Conservation (phyloP, 2,797 vertebrate genomes). For the Moxostoma hubbsi region DNA sequence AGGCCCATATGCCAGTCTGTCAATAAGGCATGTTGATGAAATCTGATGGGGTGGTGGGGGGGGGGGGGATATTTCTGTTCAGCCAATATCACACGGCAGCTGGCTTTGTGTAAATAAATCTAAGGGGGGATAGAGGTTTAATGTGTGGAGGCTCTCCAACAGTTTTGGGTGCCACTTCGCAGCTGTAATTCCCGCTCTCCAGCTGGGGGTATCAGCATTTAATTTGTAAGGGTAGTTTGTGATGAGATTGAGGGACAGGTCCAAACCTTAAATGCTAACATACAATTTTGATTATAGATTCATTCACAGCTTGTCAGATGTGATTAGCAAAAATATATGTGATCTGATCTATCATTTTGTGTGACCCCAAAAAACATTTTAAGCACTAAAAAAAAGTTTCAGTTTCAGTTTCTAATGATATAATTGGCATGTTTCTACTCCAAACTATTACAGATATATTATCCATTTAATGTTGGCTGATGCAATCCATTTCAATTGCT, state of each 20-base stretch:
- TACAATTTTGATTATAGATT: background rate
- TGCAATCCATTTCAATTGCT: too few relatives aligned
- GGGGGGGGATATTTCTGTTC: slow-evolving; percentile 60
- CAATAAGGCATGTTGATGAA: slow-evolving; percentile 64
- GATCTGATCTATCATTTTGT: too few relatives aligned
- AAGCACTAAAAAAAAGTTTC: too few relatives aligned
- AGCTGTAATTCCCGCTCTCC: slow-evolving; percentile 49
- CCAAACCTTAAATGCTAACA: background rate
- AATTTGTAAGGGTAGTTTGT: slow-evolving; percentile 6
- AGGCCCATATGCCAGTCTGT: slow-evolving; percentile 55
- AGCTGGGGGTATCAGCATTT: slow-evolving; percentile 23
- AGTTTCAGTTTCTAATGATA: too few relatives aligned
- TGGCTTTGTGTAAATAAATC: slow-evolving; percentile 59
- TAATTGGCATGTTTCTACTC: too few relatives aligned
- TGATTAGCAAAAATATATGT: too few relatives aligned
- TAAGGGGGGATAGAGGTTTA: background rate
- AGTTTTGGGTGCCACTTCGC: slow-evolving; percentile 35
- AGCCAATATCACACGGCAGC: slow-evolving; percentile 57
- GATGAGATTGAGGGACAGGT: slow-evolving; percentile 8
- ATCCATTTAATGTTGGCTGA: too few relatives aligned
- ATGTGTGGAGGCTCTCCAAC: too few relatives aligned
- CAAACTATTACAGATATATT: too few relatives aligned
- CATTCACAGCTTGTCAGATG: background rate
- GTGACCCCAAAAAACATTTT: too few relatives aligned
- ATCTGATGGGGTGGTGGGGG: slow-evolving; percentile 60